Conservation (phyloP, 1,140 invertebrate species). For the Apis cerana region DNA sequence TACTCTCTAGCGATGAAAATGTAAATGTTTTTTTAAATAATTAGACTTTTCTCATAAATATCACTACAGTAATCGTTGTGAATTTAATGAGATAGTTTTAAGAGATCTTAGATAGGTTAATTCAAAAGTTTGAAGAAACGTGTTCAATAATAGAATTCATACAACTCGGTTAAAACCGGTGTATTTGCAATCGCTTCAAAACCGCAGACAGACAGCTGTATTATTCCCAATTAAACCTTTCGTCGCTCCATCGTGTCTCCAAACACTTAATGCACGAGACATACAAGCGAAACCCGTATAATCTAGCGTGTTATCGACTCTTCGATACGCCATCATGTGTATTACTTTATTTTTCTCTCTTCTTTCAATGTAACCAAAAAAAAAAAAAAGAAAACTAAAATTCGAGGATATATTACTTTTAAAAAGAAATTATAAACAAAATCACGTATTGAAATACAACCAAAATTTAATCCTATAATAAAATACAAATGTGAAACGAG, state of each 20-base stretch:
- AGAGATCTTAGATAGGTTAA: not conserved
- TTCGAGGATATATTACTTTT: no score
- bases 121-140: not conserved
- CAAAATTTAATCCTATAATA: no score
- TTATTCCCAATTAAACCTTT: slow-evolving; percentile 13
- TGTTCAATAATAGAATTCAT: not conserved
- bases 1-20: no score
- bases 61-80: no score
- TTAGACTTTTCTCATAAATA: no score
- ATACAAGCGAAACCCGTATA: not conserved
- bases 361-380: not conserved
- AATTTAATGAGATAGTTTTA: no score
- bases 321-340: slow-evolving; percentile 1
- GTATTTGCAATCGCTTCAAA: not conserved
- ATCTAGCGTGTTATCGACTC: not conserved
- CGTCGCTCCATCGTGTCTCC: not conserved
- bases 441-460: no score
- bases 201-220: slow-evolving; percentile 9
- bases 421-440: no score
- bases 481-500: no score
- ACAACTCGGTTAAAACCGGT: not conserved
- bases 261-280: not conserved
- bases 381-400: not conserved
- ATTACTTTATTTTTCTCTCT: not conserved
- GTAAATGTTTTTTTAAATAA: no score